Base-by-base conservation (phyloP, 2,888 invertebrate genomes). In the Stenodema calcarata region DNA sequence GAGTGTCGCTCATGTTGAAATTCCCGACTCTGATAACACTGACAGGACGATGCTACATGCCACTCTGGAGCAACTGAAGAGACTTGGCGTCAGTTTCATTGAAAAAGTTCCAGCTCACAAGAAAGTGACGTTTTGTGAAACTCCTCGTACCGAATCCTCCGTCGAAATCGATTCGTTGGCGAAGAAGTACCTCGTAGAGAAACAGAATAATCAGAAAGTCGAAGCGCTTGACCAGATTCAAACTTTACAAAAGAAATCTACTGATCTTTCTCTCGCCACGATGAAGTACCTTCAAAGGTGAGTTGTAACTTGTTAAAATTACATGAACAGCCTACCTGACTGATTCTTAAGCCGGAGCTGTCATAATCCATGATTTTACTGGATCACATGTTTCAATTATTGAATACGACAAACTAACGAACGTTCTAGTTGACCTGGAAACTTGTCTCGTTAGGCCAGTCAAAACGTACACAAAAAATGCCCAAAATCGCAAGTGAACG, bases 111-210 rank as follows among this genome's bases (percentile, higher is more conserved):
- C 84, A 0, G 47, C n/a, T 27, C 44, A 73, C n/a, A 84, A 84
- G 47, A 70, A 84, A 84, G 84, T 84, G 27, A 73, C 84, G 16
- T 84, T 84, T 44, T 47, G 42, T 18, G 84, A 84, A 70, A 73
- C 18, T 27, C 23, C 42, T n/a, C 42, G 73, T 23, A 84, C 73
- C 0, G 84, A 84, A 18, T 70, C 84, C 9, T 84, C 84, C 47
- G 84, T 75, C 23, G 84, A 84, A 18, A 84, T 84, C 42, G 84
- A 84, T 16, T 73, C 84, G 0, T 23, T 84, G 30, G 84, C 84
- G 9, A 42, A 30, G 27, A 84, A 84, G 73, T 84, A 84, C 28
- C 82, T 82, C 41, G 18, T 30, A 0, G 44, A 44, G 18, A 44
- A 78, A 16, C 23, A 44, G 44, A 78, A 18, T 16, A 73, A 4